Evolutionary conservation across 2,888 invertebrate genomes (phyloP).

Genomic region (Calliphora vomitoria): DNA sequence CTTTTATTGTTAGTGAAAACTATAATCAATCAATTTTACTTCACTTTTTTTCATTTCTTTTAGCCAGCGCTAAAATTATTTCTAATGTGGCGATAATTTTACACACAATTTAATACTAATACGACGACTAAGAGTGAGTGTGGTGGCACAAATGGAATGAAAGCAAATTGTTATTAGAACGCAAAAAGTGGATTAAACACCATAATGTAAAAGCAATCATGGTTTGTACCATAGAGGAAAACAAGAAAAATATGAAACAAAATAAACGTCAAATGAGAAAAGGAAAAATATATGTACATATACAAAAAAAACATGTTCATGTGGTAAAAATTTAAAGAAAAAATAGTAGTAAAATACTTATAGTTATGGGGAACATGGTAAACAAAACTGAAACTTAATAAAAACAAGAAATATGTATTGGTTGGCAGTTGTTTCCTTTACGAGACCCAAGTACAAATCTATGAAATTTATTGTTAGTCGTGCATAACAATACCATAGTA

Average conservation of each 20-base stretch:
- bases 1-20: conserved; percentile 72
- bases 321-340: background rate
- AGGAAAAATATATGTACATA: background rate
- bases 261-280: background rate
- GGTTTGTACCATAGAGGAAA: conserved; percentile 7
- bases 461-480: conserved; percentile 45
- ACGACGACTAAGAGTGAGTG: background rate
- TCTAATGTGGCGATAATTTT: conserved; percentile 13
- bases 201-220: conserved; percentile 33
- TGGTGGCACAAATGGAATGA: conserved; percentile 38
- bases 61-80: conserved; percentile 10
- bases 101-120: background rate
- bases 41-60: conserved; percentile 55
- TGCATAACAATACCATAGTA: conserved; percentile 13
- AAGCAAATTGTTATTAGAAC: conserved; percentile 77
- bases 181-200: conserved; percentile 77
- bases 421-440: conserved; percentile 22
- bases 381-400: background rate
- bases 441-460: background rate
- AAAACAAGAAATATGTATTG: background rate
- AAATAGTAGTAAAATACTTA: background rate
- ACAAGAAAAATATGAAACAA: conserved; percentile 6
- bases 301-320: background rate
- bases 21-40: conserved; percentile 62
- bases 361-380: conserved; percentile 7